Base-by-base conservation (phyloP, 2,888 invertebrate genomes). In the Acleris cristana region DNA sequence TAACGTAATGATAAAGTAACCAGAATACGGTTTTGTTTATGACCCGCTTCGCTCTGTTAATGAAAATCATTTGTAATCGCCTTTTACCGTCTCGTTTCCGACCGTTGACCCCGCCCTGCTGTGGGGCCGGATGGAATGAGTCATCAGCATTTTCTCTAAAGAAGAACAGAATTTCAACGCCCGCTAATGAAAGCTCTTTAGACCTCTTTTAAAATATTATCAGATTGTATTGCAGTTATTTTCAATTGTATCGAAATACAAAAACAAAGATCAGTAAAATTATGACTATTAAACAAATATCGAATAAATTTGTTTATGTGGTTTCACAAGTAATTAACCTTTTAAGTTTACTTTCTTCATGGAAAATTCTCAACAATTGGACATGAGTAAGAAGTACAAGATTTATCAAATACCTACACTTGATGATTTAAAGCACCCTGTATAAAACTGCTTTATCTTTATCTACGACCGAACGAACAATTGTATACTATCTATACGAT, bases 51-150 rank as follows among this genome's bases (percentile, higher is more conserved):
- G 26, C 57, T 54, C 18, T 65, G 65, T 48, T 59, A 54, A 59
- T 59, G 53, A 59, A 65, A 58, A 65, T 59, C 58, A 57, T 65
- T 59, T 59, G 58, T 48, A 53, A 59, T 65, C 53, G 58, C 34
- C 65, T 58, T 53, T 34, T 54, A 30, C 45, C n/a, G 53, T 45
- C 19, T 60, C 23, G 34, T 34, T 30, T 19, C 51, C 34, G 59
- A 49, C 23, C 49, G 59, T 48, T 62, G 62, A 62, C 53, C 62
- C 19, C 54, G 23, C 54, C 62, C 23, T 51, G 19, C 44, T 48
- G 48, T 45, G 49, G 48, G 34, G 40, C 59, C 54, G 59, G 48
- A 66, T 56, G 52, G 56, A 56, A 61, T 56, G 59, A 66, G 51
- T 66, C 60, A 64, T 64, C 57, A 45, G 21, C 56, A 52, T 56